Conservation (phyloP, 2,888 invertebrate genomes). For the Zhengitettix transpicula region DNA sequence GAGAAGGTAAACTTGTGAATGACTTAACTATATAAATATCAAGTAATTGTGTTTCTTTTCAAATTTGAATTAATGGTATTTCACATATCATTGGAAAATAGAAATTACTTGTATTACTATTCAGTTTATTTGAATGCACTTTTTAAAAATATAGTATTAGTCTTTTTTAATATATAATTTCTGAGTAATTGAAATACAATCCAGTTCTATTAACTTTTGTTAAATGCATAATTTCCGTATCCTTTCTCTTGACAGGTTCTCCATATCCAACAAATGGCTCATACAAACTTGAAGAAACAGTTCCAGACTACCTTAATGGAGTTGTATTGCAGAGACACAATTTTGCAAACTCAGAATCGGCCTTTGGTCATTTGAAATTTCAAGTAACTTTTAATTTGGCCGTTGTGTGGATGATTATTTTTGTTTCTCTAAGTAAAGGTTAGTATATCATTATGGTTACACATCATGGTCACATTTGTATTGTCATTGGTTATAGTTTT, state of each 20-base stretch:
- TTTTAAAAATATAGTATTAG: too few relatives aligned
- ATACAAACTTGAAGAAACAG: conserved; percentile 48
- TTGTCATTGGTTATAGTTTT: neutral
- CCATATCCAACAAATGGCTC: conserved; percentile 4
- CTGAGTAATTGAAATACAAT: too few relatives aligned
- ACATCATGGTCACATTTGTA: neutral
- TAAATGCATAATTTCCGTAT: too few relatives aligned
- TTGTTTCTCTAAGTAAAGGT: conserved; percentile 73
- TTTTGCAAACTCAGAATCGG: conserved; percentile 25
- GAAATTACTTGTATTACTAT: too few relatives aligned
- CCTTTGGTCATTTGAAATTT: conserved; percentile 55
- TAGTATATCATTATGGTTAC: neutral
- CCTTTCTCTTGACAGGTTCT: neutral
- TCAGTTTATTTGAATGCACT: too few relatives aligned
- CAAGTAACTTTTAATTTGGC: conserved; percentile 81
- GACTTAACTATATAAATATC: too few relatives aligned
- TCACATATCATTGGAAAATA: too few relatives aligned
- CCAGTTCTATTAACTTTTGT: too few relatives aligned
- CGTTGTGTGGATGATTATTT: conserved; percentile 79
- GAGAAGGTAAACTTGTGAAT: conserved; percentile 33
- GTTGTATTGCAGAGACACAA: conserved; percentile 56
- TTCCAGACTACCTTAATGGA: conserved; percentile 72
- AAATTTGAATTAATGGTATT: too few relatives aligned
- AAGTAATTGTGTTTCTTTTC: too few relatives aligned
- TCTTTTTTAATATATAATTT: neutral